Conservation (phyloP, 2,888 invertebrate species). For the Podotricha telesiphe region DNA sequence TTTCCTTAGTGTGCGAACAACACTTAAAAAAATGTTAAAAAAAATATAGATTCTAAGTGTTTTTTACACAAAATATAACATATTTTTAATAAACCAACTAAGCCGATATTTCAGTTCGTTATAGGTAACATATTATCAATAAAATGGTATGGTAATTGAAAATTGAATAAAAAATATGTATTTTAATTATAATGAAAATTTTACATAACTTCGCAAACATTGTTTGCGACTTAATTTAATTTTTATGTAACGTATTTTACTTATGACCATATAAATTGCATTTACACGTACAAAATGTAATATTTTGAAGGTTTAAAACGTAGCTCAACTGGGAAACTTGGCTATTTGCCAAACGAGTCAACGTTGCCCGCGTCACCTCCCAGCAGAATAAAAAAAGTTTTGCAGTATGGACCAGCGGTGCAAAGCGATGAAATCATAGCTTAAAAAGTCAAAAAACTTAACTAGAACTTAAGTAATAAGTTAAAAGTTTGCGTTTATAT, state of each 20-base stretch:
- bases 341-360: slow-evolving; percentile 36
- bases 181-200: too few species aligned
- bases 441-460: slow-evolving; percentile 21
- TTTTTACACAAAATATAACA: too few species aligned
- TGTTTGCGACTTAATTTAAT: slow-evolving; percentile 7
- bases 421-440: slow-evolving; percentile 27
- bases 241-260: slow-evolving; percentile 25
- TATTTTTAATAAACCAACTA: too few species aligned
- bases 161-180: too few species aligned
- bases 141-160: too few species aligned
- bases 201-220: background rate
- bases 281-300: slow-evolving; percentile 27
- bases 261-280: slow-evolving; percentile 28
- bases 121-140: too few species aligned
- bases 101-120: too few species aligned
- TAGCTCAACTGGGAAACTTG: slow-evolving; percentile 32
- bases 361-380: slow-evolving; percentile 35
- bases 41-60: too few species aligned
- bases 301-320: slow-evolving; percentile 33
- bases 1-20: too few species aligned
- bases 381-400: slow-evolving; percentile 32
- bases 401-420: slow-evolving; percentile 23
- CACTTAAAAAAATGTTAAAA: too few species aligned
- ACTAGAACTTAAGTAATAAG: background rate
- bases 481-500: background rate